These are phyloP conservation scores for Vimba vimba DNA, from an alignment of 2,113 vertebrate genomes.

Conservation along the genomic window DNA sequence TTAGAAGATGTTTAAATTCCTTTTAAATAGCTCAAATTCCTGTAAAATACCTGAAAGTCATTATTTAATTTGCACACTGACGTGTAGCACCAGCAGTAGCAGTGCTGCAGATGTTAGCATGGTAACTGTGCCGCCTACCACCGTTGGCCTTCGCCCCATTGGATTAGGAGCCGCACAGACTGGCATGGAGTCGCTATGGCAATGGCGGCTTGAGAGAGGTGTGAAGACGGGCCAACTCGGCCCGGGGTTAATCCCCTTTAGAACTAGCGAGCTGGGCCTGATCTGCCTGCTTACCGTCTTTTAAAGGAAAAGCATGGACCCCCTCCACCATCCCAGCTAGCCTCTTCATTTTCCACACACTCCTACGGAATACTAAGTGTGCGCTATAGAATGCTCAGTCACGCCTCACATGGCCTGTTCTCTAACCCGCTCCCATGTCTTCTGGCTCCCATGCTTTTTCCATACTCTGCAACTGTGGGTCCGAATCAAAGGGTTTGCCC, in stretches of 20 bases:
- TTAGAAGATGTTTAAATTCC: neutral
- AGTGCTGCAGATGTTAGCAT: slow-evolving; percentile 23
- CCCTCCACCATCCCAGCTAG: slow-evolving; percentile 74
- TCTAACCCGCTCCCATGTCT: slow-evolving; percentile 28
- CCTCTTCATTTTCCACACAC: slow-evolving; percentile 83
- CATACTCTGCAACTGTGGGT: neutral
- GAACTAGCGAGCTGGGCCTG: slow-evolving; percentile 78
- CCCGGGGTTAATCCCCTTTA: slow-evolving; percentile 80
- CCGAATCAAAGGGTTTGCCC: slow-evolving; percentile 43
- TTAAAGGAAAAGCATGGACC: slow-evolving; percentile 77
- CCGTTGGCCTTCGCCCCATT: slow-evolving; percentile 32
- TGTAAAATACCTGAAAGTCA: slow-evolving; percentile 8
- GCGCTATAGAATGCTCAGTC: slow-evolving; percentile 79
- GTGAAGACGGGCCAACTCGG: slow-evolving; percentile 72
- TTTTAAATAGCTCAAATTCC: neutral
- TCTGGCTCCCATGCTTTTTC: slow-evolving; percentile 30
- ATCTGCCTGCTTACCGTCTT: slow-evolving; percentile 77
- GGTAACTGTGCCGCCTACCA: slow-evolving; percentile 15
- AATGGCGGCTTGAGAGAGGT: slow-evolving; percentile 79
- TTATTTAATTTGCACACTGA: neutral
- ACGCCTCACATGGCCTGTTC: slow-evolving; percentile 65
- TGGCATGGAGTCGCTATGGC: slow-evolving; percentile 72
- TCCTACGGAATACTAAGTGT: slow-evolving; percentile 82
- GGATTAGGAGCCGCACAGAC: slow-evolving; percentile 52
- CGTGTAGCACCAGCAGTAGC: neutral